A percentile compares a stretch with the other conserved stretches of the same genome.
Conservation (phyloP, 1,140 invertebrate species). For the Drosophila bipectinata region DNA sequence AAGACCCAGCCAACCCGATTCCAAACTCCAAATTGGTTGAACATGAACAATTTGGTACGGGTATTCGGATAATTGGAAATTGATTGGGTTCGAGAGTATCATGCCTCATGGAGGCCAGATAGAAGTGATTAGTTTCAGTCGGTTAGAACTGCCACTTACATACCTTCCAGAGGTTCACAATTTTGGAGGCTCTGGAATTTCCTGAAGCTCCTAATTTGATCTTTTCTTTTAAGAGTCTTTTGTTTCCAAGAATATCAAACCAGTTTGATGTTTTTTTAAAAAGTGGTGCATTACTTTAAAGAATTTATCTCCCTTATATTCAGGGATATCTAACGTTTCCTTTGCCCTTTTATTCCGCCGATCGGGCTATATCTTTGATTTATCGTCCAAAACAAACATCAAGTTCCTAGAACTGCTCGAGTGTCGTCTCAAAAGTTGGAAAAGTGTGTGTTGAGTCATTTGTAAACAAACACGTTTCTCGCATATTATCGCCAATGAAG, state of each 20-base stretch:
- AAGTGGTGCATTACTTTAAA: not conserved
- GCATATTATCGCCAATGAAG: constrained; percentile 16
- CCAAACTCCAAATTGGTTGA: constrained; percentile 32
- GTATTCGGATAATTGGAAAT: constrained; percentile 54
- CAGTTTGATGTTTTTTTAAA: not conserved
- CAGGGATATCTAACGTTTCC: constrained; percentile 1
- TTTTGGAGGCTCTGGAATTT: not conserved
- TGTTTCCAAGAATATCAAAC: not conserved
- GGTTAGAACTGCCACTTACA: constrained; percentile 1
- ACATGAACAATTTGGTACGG: constrained; percentile 45
- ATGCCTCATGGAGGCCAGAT: constrained; percentile 3
- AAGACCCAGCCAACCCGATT: constrained; percentile 7
- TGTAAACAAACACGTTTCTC: constrained; percentile 38
- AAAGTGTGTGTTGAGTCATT: constrained; percentile 29
- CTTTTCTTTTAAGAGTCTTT: not conserved
- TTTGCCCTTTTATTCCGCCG: not conserved
- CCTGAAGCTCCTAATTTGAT: not conserved
- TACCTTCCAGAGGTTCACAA: not conserved
- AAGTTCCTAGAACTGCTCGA: constrained; percentile 33
- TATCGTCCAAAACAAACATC: constrained; percentile 37
- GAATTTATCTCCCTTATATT: not conserved
- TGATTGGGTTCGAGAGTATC: constrained; percentile 42
- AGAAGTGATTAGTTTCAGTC: constrained; percentile 36
- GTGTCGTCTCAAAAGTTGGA: constrained; percentile 11
- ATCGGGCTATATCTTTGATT: constrained; percentile 26